Evolutionary conservation across 2,888 invertebrate genomes (phyloP), one percentile per base, ranked within the genome.

Genomic region (Drosophila stalkeri): DNA sequence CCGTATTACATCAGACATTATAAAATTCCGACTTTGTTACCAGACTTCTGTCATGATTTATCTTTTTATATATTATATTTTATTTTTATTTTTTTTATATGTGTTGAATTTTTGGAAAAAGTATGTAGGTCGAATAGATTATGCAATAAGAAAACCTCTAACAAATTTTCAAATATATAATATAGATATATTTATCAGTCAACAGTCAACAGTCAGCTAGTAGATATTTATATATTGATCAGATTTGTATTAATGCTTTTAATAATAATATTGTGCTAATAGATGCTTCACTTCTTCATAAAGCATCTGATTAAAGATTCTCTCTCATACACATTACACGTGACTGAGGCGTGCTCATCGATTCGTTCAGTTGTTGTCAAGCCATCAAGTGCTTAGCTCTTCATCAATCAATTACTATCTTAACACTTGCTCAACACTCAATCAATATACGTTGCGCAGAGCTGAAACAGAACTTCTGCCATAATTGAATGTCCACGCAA

Each of bases 401-500:
- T 23, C 57, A 63, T 71, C 52, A 51, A 66, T 76, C 60, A 64
- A 67, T 49, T 43, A 54, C 56, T 49, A 37, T 41, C 9, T 23
- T 16, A 23, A 43, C 60, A 39, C 37, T 43, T 52, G 49, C 9
- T 31, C 16, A 31, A 39, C 51, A 43, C 37, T 43, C 61, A 69
- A 55, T 51, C 51, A n/a, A 35, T 44, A 20, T 51, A 11, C 20
- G 12, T 14, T 12, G 27, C 31, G 2, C 61, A 55, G 27, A 44
- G 16, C 23, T 33, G 49, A 14, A 8, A 18, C 9, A n/a, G 49
- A 64, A 52, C 49, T 37, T 18, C 37, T 16, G 41, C 47, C 31
- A 59, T 65, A 63, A 59, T 72, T 57, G 43, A 67, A 67, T 69
- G 51, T 31, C 33, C 37, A 52, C 61, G 62, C 60, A 74, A 77